phyloP scores from a whole-genome alignment of 2,888 invertebrate genomes.

The Napeogenes sylphis region DNA sequence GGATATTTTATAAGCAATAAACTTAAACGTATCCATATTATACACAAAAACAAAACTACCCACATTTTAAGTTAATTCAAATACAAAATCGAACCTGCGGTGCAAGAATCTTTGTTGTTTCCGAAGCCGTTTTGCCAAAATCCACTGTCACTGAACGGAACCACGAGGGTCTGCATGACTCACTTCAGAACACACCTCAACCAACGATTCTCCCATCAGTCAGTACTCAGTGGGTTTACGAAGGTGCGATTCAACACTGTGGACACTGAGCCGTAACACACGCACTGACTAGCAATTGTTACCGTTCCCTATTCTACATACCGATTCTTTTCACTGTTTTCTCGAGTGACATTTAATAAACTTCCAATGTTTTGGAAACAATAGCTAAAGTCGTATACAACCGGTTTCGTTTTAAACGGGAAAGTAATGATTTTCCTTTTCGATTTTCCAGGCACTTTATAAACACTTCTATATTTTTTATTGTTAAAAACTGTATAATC shows the following conservation, averaged over 20 bases:
- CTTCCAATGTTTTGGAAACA: slow-evolving; percentile 68
- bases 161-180: slow-evolving; percentile 64
- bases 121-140: slow-evolving; percentile 69
- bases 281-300: slow-evolving; percentile 64
- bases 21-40: background rate
- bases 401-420: slow-evolving; percentile 38
- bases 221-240: slow-evolving; percentile 58
- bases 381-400: slow-evolving; percentile 45
- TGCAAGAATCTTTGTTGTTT: slow-evolving; percentile 59
- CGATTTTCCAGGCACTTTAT: slow-evolving; percentile 13
- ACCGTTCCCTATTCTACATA: slow-evolving; percentile 55
- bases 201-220: slow-evolving; percentile 67
- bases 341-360: slow-evolving; percentile 51
- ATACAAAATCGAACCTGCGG: slow-evolving; percentile 57
- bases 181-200: slow-evolving; percentile 51
- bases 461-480: slow-evolving; percentile 16
- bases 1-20: background rate
- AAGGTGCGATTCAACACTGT: slow-evolving; percentile 54
- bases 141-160: slow-evolving; percentile 57
- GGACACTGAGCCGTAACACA: slow-evolving; percentile 64
- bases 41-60: background rate
- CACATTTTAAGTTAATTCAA: background rate
- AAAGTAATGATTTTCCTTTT: slow-evolving; percentile 20
- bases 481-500: slow-evolving; percentile 14
- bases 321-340: slow-evolving; percentile 52